Percentiles rank a stretch among this genome's conserved stretches.
Conservation (phyloP, 2,888 invertebrate genomes). For the Smittia sp. region DNA sequence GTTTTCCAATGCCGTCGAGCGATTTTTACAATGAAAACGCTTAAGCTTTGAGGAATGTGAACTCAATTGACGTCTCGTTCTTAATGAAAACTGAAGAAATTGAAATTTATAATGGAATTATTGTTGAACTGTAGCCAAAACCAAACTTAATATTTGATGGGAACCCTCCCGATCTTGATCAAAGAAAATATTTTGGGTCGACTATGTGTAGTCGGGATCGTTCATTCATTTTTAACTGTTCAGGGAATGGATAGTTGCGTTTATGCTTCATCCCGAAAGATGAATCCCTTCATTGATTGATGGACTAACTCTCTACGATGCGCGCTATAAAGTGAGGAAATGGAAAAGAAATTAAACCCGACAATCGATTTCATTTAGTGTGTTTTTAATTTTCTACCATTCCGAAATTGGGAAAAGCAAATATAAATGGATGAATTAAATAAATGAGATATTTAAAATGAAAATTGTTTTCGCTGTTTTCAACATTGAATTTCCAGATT, state of each 20-base stretch:
- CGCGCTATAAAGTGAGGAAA: neutral
- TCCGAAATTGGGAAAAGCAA: too few species aligned
- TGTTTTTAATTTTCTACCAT: too few species aligned
- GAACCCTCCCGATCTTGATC: neutral
- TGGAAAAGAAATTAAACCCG: neutral
- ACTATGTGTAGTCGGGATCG: too few species aligned
- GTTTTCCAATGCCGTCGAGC: too few species aligned
- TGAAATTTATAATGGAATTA: constrained; percentile 12
- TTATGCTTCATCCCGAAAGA: neutral
- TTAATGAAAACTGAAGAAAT: constrained; percentile 6
- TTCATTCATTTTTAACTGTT: neutral
- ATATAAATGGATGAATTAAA: too few species aligned
- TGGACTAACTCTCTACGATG: too few species aligned
- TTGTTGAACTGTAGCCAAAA: constrained; percentile 18
- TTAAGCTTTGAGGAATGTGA: neutral
- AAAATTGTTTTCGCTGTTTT: too few species aligned
- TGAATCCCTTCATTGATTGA: neutral
- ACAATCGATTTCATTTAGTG: too few species aligned
- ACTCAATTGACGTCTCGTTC: neutral
- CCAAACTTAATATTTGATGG: neutral
- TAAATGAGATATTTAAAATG: too few species aligned
- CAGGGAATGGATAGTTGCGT: neutral
- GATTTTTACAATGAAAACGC: neutral
- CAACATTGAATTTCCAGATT: too few species aligned
- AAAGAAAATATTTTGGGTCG: neutral